A percentile compares a stretch with the other conserved stretches of the same genome.
Evolutionary conservation across 1,140 invertebrate genomes (phyloP).

Genomic region (Neoseiulus cucumeris): DNA sequence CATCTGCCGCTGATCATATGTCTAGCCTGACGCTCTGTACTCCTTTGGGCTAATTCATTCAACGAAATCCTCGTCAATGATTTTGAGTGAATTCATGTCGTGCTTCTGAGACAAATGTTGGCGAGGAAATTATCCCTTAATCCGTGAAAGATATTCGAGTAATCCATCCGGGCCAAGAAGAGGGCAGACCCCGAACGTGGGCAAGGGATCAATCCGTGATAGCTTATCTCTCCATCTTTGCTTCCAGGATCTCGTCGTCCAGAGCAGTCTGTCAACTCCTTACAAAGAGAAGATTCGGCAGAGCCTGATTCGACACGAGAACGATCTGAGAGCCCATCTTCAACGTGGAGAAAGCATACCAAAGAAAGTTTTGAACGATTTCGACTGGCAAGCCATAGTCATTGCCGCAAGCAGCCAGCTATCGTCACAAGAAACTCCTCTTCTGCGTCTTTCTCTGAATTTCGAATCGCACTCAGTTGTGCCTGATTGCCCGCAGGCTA

Average conservation of each 20-base stretch:
- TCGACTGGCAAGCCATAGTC: background rate
- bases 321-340: background rate
- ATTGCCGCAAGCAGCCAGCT: background rate
- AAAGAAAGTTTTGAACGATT: background rate
- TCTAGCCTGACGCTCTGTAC: background rate
- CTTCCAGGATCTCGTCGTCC: background rate
- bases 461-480: background rate
- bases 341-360: background rate
- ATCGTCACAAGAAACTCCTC: constrained; percentile 1
- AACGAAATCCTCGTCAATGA: too few species aligned
- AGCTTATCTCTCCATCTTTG: background rate
- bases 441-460: background rate
- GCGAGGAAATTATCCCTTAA: background rate
- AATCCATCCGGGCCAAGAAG: background rate
- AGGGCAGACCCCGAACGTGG: too few species aligned
- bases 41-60: background rate
- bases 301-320: background rate
- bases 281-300: constrained; percentile 2
- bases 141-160: background rate
- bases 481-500: background rate
- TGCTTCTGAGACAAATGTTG: background rate
- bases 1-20: background rate
- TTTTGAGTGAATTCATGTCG: too few species aligned
- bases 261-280: background rate
- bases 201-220: background rate